Evolutionary conservation across 92 coral and sea anemone genomes (phyloP).

Genomic region (Parazoanthus atlanticus): DNA sequence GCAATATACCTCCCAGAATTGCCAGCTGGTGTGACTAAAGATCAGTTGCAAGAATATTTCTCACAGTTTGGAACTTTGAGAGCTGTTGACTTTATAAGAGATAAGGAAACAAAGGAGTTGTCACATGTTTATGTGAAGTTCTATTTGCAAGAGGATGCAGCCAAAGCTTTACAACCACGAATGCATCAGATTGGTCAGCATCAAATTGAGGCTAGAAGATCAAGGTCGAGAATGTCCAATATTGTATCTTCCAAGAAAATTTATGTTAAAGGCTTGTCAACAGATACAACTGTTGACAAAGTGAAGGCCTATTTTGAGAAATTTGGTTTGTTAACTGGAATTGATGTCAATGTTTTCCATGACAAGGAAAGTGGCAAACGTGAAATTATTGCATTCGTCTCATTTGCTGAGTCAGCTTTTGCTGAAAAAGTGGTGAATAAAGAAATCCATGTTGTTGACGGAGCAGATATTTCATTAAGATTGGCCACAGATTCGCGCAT

Average conservation of each 20-base stretch:
- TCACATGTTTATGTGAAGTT: slow-evolving; percentile 61
- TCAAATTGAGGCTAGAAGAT: slow-evolving; percentile 4
- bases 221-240: slow-evolving; percentile 39
- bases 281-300: slow-evolving; percentile 55
- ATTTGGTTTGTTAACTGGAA: slow-evolving; percentile 53
- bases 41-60: slow-evolving; percentile 49
- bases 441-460: slow-evolving; percentile 42
- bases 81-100: slow-evolving; percentile 55
- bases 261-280: slow-evolving; percentile 51
- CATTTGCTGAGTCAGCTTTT: slow-evolving; percentile 46
- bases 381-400: slow-evolving; percentile 40
- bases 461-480: slow-evolving; percentile 20
- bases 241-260: slow-evolving; percentile 47
- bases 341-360: slow-evolving; percentile 58
- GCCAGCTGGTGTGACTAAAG: slow-evolving; percentile 54
- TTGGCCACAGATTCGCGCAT: slow-evolving; percentile 50
- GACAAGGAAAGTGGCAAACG: slow-evolving; percentile 23
- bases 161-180: slow-evolving; percentile 49
- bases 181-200: slow-evolving; percentile 45
- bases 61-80: slow-evolving; percentile 58
- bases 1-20: slow-evolving; percentile 58
- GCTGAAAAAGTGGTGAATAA: slow-evolving; percentile 35
- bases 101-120: slow-evolving; percentile 34
- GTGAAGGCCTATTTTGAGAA: slow-evolving; percentile 58
- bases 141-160: slow-evolving; percentile 53